Conservation (phyloP, 2,113 vertebrate species). For the Gambusia holbrooki region DNA sequence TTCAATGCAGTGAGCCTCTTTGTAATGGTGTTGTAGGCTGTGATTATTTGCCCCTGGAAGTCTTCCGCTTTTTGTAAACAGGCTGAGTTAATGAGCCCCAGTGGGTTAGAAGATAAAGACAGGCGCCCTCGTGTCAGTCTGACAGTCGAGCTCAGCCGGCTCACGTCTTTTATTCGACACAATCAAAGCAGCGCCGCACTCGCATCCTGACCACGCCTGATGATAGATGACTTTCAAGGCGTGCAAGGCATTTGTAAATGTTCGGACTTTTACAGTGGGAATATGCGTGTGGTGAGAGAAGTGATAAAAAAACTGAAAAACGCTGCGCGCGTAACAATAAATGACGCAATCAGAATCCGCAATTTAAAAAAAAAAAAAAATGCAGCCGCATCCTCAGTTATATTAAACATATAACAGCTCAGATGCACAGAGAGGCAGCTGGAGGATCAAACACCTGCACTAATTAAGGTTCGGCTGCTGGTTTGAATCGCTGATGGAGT, state of each 20-base stretch:
- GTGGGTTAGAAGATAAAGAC: conserved; percentile 65
- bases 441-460: not conserved
- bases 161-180: conserved; percentile 27
- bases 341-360: conserved; percentile 24
- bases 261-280: not conserved
- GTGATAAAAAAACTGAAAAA: not conserved
- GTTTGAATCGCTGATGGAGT: conserved; percentile 20
- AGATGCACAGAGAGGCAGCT: not conserved
- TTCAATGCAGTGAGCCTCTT: conserved; percentile 48
- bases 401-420: conserved; percentile 18
- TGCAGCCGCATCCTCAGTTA: conserved; percentile 25
- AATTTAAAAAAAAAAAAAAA: conserved; percentile 24
- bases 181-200: conserved; percentile 32
- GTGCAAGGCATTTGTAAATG: not conserved
- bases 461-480: conserved; percentile 6
- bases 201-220: conserved; percentile 13
- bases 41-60: conserved; percentile 69
- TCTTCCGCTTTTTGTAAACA: conserved; percentile 68
- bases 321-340: conserved; percentile 1
- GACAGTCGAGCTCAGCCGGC: conserved; percentile 36
- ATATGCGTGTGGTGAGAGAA: not conserved
- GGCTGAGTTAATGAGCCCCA: conserved; percentile 71
- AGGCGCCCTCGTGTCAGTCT: conserved; percentile 54
- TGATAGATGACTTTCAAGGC: not conserved
- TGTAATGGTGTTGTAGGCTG: conserved; percentile 62